phyloP scores from a whole-genome alignment of 2,888 invertebrate genomes.

The Rhabditoides inermis region DNA sequence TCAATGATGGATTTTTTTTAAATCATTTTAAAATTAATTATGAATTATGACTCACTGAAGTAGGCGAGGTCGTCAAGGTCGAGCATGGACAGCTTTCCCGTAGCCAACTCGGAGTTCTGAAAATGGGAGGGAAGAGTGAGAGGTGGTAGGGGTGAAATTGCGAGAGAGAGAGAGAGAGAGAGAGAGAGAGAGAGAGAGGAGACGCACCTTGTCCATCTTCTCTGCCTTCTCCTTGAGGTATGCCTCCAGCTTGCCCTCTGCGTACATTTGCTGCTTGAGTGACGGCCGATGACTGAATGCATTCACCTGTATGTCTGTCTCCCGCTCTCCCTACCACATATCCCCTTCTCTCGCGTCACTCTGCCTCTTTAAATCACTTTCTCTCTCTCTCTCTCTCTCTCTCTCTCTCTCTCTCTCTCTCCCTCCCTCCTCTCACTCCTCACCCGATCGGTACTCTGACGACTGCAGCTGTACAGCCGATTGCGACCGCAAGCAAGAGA shows the following conservation, averaged over 20 bases:
- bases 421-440: not conserved
- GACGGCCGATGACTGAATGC: constrained; percentile 18
- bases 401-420: constrained; percentile 1
- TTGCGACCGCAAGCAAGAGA: not conserved
- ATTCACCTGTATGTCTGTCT: not conserved
- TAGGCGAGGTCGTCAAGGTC: constrained; percentile 32
- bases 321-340: not conserved
- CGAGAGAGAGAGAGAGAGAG: too few relatives aligned
- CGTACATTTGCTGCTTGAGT: constrained; percentile 13
- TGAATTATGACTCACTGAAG: constrained; percentile 23
- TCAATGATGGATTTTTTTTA: too few relatives aligned
- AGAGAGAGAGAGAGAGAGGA: too few relatives aligned
- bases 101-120: too few relatives aligned
- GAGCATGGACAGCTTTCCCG: constrained; percentile 9
- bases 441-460: not conserved
- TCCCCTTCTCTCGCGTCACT: not conserved
- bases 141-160: too few relatives aligned
- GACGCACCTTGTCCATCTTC: constrained; percentile 5
- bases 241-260: constrained; percentile 19
- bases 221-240: constrained; percentile 12
- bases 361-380: not conserved
- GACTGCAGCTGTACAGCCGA: not conserved
- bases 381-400: not conserved
- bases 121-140: too few relatives aligned
- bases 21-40: too few relatives aligned